Percentiles rank a stretch among this genome's conserved stretches.
Conservation (phyloP, 1,140 invertebrate species). For the Lineus longissimus region DNA sequence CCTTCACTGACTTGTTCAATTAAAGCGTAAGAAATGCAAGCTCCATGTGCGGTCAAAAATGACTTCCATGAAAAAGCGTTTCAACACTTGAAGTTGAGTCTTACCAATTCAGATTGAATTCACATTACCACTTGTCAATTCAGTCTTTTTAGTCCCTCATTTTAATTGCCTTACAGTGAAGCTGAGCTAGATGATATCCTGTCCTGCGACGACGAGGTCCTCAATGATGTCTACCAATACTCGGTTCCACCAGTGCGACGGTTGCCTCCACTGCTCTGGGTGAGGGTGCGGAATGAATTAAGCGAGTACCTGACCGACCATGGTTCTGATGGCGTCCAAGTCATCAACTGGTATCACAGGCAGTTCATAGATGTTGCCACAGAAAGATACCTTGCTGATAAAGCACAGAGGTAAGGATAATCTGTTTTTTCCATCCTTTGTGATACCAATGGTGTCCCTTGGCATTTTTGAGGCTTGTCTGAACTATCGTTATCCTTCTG, state of each 20-base stretch:
- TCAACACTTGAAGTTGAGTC: no score
- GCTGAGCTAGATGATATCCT: conserved; percentile 41
- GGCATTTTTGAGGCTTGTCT: no score
- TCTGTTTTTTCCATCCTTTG: no score
- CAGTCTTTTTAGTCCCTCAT: no score
- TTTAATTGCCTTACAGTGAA: conserved; percentile 34
- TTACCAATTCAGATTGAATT: no score
- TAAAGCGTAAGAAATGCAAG: no score
- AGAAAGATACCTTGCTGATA: conserved; percentile 70
- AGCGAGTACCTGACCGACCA: conserved; percentile 15
- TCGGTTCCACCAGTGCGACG: conserved; percentile 46
- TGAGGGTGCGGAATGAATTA: conserved; percentile 29
- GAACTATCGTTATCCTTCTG: no score
- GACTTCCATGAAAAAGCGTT: no score
- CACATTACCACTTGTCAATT: no score
- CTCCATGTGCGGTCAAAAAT: no score
- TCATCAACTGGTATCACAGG: conserved; percentile 13
- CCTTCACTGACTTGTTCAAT: no score
- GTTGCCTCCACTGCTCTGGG: conserved; percentile 37
- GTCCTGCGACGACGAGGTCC: conserved; percentile 36
- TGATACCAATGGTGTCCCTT: no score
- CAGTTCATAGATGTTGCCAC: conserved; percentile 66
- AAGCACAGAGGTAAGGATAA: background rate
- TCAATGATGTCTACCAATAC: conserved; percentile 41
- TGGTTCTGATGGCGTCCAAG: conserved; percentile 5